Percentiles rank a stretch among this genome's conserved stretches.
Conservation (phyloP, 2,113 vertebrate genomes). For the Trinectes maculatus region DNA sequence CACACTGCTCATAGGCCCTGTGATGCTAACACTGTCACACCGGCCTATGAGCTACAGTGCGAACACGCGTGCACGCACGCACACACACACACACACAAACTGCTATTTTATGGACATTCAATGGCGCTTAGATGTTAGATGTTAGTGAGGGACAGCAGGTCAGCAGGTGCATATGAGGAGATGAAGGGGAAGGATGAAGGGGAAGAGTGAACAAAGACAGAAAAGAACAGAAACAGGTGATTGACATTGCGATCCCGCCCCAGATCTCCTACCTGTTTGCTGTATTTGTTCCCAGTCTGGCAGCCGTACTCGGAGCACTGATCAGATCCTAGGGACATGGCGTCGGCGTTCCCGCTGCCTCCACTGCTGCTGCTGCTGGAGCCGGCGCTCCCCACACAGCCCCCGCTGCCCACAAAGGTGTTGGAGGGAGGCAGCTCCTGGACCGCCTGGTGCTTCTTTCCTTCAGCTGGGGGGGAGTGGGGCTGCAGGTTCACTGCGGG, state of each 20-base stretch:
- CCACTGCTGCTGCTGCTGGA: constrained; percentile 80
- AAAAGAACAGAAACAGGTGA: constrained; percentile 29
- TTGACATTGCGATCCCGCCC: constrained; percentile 15
- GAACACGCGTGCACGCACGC: no score
- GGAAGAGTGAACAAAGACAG: constrained; percentile 27
- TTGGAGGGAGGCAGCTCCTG: constrained; percentile 98
- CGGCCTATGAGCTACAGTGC: neutral
- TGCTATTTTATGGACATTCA: constrained; percentile 65
- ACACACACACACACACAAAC: constrained; percentile 54
- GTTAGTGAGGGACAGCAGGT: constrained; percentile 39
- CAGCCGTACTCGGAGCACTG: constrained; percentile 98
- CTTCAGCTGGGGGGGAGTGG: constrained; percentile 92
- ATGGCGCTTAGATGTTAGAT: constrained; percentile 54
- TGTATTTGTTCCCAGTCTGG: constrained; percentile 96
- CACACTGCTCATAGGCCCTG: constrained; percentile 54
- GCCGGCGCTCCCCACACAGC: constrained; percentile 73
- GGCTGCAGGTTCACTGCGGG: constrained; percentile 96
- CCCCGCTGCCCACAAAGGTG: constrained; percentile 96
- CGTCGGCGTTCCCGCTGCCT: constrained; percentile 84
- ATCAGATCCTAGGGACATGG: constrained; percentile 97
- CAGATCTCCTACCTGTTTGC: constrained; percentile 92
- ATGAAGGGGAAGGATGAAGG: constrained; percentile 21
- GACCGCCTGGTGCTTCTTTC: constrained; percentile 96
- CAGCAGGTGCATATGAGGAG: constrained; percentile 40
- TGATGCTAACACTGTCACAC: constrained; percentile 56